Base-by-base conservation (phyloP, 2,888 invertebrate genomes). In the Dione juno region DNA sequence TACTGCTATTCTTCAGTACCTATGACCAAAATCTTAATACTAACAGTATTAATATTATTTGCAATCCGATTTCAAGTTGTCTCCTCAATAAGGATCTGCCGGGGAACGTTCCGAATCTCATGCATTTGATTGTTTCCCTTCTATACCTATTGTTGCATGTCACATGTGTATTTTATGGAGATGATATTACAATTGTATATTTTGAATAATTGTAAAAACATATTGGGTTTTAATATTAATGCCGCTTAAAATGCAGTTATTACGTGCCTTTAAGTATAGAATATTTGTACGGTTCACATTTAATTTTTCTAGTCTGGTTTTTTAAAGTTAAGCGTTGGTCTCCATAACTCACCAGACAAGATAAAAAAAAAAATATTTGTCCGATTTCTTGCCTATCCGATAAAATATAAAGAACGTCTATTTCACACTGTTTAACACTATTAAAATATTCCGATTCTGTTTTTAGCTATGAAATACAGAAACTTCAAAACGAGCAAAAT, bases 91-190 rank as follows among this genome's bases (percentile, higher is more conserved):
- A 77, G 81, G 79, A 78, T 77, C 77, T 74, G 76, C 71, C 77
- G 75, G 77, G 80, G 85, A 84, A 82, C 87, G 86, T 82, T 80
- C 84, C 87, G 84, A 88, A 88, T 89, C 87, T 88, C 89, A 91
- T 89, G 90, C 89, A 90, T 91, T 90, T 87, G 86, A 88, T 88
- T 88, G 81, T 82, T 84, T 80, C 84, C 83, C 86, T 80, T 81
- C 82, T 83, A 81, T 81, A 83, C 79, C 75, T 77, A 79, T 81
- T 84, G 82, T 83, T 84, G 82, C 84, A 84, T 87, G 82, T 84
- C 83, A 77, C 77, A 75, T 61, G 19, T 67, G 73, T 83, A 76
- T 67, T 78, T 2, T 78, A 76, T 72, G 76, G 85, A 86, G 88
- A 28, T 81, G 87, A 11, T 73, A 70, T 11, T 52, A 72, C 71